These are phyloP conservation scores for Pelusios castaneus DNA, from an alignment of 2,113 vertebrate genomes.

Conservation along the genomic window DNA sequence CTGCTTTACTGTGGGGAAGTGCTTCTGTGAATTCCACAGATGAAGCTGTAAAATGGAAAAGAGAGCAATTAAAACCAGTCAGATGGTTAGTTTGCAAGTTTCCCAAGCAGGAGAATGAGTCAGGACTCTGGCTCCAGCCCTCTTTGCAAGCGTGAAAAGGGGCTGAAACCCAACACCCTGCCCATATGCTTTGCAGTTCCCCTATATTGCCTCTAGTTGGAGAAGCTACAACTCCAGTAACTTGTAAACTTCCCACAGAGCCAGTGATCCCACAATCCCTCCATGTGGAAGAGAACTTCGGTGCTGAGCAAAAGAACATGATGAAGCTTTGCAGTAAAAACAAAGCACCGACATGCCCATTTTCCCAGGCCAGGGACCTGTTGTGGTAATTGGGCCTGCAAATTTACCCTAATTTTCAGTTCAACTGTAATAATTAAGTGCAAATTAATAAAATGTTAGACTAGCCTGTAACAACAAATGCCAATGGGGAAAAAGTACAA, in stretches of 20 bases:
- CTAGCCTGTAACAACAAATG: no score
- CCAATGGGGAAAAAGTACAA: no score
- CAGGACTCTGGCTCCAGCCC: not conserved
- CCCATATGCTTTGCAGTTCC: not conserved
- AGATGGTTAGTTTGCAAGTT: not conserved
- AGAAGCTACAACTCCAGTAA: not conserved
- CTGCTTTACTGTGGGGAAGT: slow-evolving; percentile 66
- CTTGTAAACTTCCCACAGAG: not conserved
- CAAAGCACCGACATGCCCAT: not conserved
- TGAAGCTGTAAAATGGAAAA: not conserved
- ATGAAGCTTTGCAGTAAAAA: not conserved
- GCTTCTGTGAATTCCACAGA: not conserved
- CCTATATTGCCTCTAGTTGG: not conserved
- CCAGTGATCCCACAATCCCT: not conserved
- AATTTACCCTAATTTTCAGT: no score
- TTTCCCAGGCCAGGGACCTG: not conserved
- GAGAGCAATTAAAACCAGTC: not conserved
- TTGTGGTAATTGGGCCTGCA: no score
- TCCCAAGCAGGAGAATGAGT: not conserved
- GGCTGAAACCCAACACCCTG: not conserved
- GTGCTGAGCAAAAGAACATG: not conserved
- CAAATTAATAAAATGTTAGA: no score
- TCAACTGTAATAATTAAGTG: no score
- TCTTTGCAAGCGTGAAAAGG: no score
- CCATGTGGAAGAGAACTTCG: not conserved